Base-by-base conservation (phyloP, 1,140 invertebrate genomes). In the Drosophila micromelanica region DNA sequence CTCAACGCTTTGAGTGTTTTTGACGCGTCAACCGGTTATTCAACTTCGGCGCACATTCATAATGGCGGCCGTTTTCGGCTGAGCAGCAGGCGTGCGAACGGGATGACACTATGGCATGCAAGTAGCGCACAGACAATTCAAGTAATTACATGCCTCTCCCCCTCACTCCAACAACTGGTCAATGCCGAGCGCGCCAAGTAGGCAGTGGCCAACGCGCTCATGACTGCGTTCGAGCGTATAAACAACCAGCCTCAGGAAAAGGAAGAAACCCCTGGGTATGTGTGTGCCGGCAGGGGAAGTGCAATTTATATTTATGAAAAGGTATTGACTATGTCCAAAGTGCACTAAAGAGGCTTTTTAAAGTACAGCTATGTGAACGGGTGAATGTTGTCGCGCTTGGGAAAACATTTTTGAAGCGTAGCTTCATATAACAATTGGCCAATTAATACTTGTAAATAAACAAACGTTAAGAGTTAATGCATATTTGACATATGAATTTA, bases 11-110 rank as follows among this genome's bases (percentile, higher is more conserved):
- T 73, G 90, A 91, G 90, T 87, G 81, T 9, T 51, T 80, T 60
- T 46, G 17, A 38, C 49, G 62, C 48, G 57, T 61, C 80, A 73
- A 91, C 86, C 81, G 81, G 86, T 90, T 90, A 65, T 89, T 59
- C 84, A 78, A 70, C 73, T 63, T 56, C 40, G 62, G 37, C 68
- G 79, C 73, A 90, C 85, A 71, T 82, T 90, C 79, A 90, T 90
- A 90, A 90, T 90, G 87, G 87, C 87, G 87, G 81, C 87, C 73
- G 57, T 82, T 68, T 65, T 65, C 63, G 32, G 51, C 15, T 49
- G 59, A 52, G 32, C 42, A 9, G 40, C 64, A 49, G n/a, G 46
- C 52, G 57, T 51, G 65, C 15, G 56, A 87, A 51, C 42, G 73
- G 42, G 84, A 89, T 35, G 23, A 52, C 80, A 30, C 15, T 55